Base-by-base conservation (phyloP, 2,113 vertebrate genomes). In the Abramis brama region DNA sequence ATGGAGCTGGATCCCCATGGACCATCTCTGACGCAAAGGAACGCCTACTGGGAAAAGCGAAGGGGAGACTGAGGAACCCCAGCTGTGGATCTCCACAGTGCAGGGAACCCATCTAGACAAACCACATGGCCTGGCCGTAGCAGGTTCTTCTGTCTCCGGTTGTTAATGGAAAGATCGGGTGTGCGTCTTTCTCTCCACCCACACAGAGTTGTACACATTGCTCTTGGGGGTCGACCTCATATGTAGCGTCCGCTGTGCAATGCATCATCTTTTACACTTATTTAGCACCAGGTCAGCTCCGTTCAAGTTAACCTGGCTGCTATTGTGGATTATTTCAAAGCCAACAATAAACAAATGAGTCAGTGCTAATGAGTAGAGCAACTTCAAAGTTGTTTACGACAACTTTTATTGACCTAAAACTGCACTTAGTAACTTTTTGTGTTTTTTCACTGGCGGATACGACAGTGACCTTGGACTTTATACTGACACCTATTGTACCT, bases 1-100 rank as follows among this genome's bases (percentile, higher is more conserved):
- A 80, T 50, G 36, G 87, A 86, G 70, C 64, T 64, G 52, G n/a
- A 86, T 66, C 74, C 79, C 43, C 74, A 45, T 11, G 43, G 27
- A 50, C 62, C 84, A 74, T 75, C 57, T 57, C 77, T 88, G 87
- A 88, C 68, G 36, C 75, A 79, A 30, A 33, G 57, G 55, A 66
- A 30, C 66, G 25, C 83, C 83, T 17, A 45, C 59, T 85, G 83
- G 17, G 43, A 33, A 78, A 66, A 36, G 30, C 59, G 33, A n/a
- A 17, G 45, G 70, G 52, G 30, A 19, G 64, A 43, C 25, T 75
- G 74, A 57, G 36, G 60, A 45, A 43, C 25, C 79, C 68, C 66
- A 47, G 52, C 87, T 83, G 85, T 70, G 79, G 33, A 62, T 79
- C 77, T 79, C 23, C 15, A 33, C 66, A 21, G 66, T 59, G 52